A percentile compares a stretch with the other conserved stretches of the same genome.
Conservation (phyloP, 2,113 vertebrate genomes). For the Aplodontia rufa region DNA sequence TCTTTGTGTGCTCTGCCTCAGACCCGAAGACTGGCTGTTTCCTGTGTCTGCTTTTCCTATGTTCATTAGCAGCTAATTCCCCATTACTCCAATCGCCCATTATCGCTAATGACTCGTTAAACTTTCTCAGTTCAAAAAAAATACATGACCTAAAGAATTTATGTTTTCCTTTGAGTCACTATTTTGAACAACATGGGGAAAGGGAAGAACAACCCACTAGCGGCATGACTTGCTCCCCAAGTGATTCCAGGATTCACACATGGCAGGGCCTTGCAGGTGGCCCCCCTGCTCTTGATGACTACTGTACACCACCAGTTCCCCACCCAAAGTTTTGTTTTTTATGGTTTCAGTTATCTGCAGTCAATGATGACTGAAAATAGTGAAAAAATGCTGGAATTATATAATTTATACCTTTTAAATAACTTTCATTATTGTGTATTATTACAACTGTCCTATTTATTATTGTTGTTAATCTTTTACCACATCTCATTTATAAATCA, state of each 20-base stretch:
- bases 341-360: not conserved
- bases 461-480: not conserved
- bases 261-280: not conserved
- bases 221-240: not conserved
- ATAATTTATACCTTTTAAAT: not conserved
- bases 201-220: not conserved
- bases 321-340: not conserved
- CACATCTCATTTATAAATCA: not conserved
- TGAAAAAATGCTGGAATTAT: not conserved
- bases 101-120: not conserved
- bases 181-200: not conserved
- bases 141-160: not conserved
- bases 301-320: not conserved
- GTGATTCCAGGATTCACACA: not conserved
- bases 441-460: not conserved
- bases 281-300: not conserved
- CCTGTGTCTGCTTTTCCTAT: not conserved
- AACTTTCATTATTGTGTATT: not conserved
- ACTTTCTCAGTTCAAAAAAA: not conserved
- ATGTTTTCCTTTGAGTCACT: not conserved
- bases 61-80: not conserved
- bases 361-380: not conserved
- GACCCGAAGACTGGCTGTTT: not conserved
- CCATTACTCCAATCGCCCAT: not conserved
- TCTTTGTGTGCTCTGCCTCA: not conserved